A percentile compares a stretch with the other conserved stretches of the same genome.
phyloP scores from a whole-genome alignment of 2,113 vertebrate species.

The Melanotaenia duboulayi region DNA sequence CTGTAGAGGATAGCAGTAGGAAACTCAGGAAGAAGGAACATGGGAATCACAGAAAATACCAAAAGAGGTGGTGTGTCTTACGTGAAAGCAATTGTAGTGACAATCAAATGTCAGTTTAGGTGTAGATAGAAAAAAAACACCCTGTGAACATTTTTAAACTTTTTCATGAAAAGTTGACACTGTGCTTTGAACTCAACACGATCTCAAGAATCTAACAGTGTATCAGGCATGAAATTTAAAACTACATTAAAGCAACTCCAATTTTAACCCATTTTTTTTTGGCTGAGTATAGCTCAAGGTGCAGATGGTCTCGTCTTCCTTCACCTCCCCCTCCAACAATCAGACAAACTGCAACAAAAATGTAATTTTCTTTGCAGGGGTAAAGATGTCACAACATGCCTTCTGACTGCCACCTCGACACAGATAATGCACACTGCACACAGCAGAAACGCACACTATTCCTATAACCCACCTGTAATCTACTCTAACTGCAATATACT shows the following conservation, averaged over 20 bases:
- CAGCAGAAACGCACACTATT: background rate
- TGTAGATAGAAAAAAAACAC: no score
- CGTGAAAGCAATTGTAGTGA: no score
- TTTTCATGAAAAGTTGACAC: background rate
- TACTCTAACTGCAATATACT: conserved; percentile 28
- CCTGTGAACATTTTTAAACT: no score
- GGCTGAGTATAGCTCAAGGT: background rate
- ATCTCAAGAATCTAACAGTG: background rate
- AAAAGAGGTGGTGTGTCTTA: no score
- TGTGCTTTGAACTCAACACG: background rate
- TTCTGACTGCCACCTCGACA: background rate
- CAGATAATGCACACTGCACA: background rate
- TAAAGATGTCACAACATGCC: background rate
- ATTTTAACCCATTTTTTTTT: background rate
- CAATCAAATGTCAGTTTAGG: no score
- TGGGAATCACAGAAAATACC: no score
- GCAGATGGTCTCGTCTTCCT: background rate
- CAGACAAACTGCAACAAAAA: background rate
- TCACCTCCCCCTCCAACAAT: background rate
- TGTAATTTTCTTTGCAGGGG: background rate
- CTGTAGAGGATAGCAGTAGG: no score
- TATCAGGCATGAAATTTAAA: background rate
- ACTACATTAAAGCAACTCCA: background rate
- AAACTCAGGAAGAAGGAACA: no score
- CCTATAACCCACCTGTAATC: conserved; percentile 21